These are phyloP conservation scores for Microchrysa polita DNA, from an alignment of 2,888 invertebrate genomes.

Conservation along the genomic window DNA sequence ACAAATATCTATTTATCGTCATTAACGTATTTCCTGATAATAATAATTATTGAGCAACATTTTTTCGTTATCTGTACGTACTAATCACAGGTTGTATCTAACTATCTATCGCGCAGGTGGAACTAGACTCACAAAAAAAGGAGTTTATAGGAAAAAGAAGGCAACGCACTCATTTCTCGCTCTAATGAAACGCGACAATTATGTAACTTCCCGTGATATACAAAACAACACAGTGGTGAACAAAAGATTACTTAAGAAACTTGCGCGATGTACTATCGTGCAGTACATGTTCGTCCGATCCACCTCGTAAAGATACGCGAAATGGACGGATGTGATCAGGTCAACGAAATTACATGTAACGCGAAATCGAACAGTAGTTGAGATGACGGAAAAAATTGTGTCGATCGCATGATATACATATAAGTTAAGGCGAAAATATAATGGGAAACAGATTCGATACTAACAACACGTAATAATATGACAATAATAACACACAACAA, in stretches of 20 bases:
- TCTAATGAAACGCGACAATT: slow-evolving; percentile 33
- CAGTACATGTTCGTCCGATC: not conserved
- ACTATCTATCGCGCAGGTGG: not conserved
- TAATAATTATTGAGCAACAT: slow-evolving; percentile 15
- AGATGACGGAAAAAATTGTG: not conserved
- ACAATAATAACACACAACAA: slow-evolving; percentile 19
- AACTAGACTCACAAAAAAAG: too few species aligned
- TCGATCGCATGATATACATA: slow-evolving; percentile 27
- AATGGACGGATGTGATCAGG: slow-evolving; percentile 25
- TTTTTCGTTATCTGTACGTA: slow-evolving; percentile 24
- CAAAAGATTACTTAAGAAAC: too few species aligned
- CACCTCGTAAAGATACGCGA: slow-evolving; percentile 21
- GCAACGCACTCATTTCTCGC: slow-evolving; percentile 29
- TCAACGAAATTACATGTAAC: slow-evolving; percentile 31
- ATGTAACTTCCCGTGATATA: slow-evolving; percentile 18
- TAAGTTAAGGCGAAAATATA: slow-evolving; percentile 17
- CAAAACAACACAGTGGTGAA: not conserved
- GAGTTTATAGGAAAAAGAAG: not conserved
- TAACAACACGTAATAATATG: not conserved
- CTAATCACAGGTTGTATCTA: slow-evolving; percentile 22
- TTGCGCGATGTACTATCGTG: too few species aligned
- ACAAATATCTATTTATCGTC: slow-evolving; percentile 14
- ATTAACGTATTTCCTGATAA: slow-evolving; percentile 18
- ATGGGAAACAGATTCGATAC: slow-evolving; percentile 9
- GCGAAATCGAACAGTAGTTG: slow-evolving; percentile 34